Percentiles rank a stretch among this genome's conserved stretches.
phyloP scores from a whole-genome alignment of 2,797 vertebrate genomes.

The Myotis vivesi region DNA sequence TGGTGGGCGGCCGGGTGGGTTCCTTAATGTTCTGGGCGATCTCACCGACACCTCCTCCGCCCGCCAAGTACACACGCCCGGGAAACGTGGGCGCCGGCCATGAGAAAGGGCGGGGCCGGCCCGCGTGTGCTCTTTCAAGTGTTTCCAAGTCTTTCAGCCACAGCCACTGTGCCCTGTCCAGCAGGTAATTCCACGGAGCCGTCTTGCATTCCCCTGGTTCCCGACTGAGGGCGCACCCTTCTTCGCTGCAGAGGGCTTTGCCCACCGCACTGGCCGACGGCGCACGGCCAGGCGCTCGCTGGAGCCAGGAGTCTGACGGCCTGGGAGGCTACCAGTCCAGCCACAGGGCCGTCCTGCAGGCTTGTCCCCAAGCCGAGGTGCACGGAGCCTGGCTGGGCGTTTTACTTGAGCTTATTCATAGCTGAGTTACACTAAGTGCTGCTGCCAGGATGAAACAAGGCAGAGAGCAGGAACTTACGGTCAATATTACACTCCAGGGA shows the following conservation, averaged over 20 bases:
- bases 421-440: background rate
- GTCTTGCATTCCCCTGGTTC: background rate
- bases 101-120: background rate
- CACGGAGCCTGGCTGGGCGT: background rate
- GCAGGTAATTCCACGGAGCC: background rate
- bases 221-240: background rate
- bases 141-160: slow-evolving; percentile 34
- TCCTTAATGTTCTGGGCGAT: background rate
- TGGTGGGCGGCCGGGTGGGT: background rate
- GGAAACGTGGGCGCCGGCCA: background rate
- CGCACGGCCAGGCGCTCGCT: background rate
- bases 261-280: background rate
- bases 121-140: background rate
- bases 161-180: background rate
- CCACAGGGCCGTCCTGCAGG: background rate
- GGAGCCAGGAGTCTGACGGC: background rate
- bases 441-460: background rate
- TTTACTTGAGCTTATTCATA: background rate
- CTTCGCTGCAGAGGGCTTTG: background rate
- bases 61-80: background rate
- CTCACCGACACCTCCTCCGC: background rate
- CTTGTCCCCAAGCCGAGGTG: background rate
- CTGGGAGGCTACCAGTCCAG: background rate
- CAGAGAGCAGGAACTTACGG: background rate
- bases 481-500: background rate